Evolutionary conservation across 2,888 invertebrate species (phyloP), one percentile per base, ranked within the genome.

Genomic region (Diarsia brunnea): DNA sequence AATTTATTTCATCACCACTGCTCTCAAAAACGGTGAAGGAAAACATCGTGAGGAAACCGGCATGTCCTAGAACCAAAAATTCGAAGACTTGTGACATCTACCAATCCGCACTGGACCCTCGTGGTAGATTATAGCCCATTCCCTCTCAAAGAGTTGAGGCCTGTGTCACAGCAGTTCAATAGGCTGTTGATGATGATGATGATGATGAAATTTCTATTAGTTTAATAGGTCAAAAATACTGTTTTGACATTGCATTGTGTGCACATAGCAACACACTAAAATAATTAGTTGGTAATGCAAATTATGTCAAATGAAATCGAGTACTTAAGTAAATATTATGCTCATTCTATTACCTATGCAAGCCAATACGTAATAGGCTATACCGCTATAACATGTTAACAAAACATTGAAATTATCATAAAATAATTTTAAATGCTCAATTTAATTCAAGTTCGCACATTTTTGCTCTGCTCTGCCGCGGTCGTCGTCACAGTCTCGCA

Each of bases 281-380:
- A 69, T 61, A 5, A 51, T 16, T 60, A 51, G 12, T 19, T 12
- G 43, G 12, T 43, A n/a, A 19, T 63, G 45, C 5, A 0, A 61
- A n/a, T 58, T 70, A 78, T 70, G 38, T 78, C n/a, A 49, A 49
- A 73, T 24, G 2, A 58, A 76, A 66, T 68, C 10, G 11, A 27
- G 31, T 10, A 24, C 43, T 0, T 58, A 58, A 68, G 67, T 65
- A 74, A 64, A 79, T 79, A 71, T 58, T 64, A 64, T 19, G 31
- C 31, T 27, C 65, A 49, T 31, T 63, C 7, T 21, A 51, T 51
- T 67, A 31, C 31, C 3, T 49, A 45, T 2, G n/a, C n/a, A 27
- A 53, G 24, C 21, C 14, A 67, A 49, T 43, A 68, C n/a, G 43
- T 68, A 67, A 63, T 65, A 74, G 19, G n/a, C n/a, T 65, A 74